A percentile compares a stretch with the other conserved stretches of the same genome.
Evolutionary conservation across 2,797 vertebrate genomes (phyloP).

Genomic region (Columba guinea): DNA sequence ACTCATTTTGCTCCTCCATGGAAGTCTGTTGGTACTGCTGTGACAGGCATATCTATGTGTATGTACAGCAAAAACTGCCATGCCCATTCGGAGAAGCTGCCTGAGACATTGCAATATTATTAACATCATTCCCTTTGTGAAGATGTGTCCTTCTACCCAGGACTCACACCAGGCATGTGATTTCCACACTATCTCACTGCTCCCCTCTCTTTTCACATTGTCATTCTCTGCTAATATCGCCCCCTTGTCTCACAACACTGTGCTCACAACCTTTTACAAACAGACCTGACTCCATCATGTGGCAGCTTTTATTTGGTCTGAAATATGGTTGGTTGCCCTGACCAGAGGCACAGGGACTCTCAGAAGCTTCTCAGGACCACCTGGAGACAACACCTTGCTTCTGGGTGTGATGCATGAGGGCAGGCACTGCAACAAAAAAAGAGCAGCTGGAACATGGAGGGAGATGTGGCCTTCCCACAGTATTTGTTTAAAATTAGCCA

Average conservation of each 20-base stretch:
- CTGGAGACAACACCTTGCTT: background rate
- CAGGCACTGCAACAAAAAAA: background rate
- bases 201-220: background rate
- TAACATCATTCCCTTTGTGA: background rate
- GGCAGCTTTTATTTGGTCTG: background rate
- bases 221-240: background rate
- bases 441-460: background rate
- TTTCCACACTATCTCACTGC: background rate
- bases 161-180: fast-evolving
- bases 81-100: background rate
- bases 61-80: background rate
- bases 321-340: background rate
- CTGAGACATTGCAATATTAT: fast-evolving
- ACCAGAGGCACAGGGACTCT: background rate
- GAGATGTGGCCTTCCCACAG: background rate
- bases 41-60: background rate
- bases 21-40: background rate
- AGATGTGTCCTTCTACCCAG: background rate
- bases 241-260: fast-evolving
- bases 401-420: fast-evolving
- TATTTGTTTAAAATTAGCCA: background rate
- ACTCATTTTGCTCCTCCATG: background rate
- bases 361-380: background rate
- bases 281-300: background rate
- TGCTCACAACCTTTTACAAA: background rate